A percentile compares a stretch with the other conserved stretches of the same genome.
Evolutionary conservation across 2,888 invertebrate genomes (phyloP).

Genomic region (Physocephala rufipes): DNA sequence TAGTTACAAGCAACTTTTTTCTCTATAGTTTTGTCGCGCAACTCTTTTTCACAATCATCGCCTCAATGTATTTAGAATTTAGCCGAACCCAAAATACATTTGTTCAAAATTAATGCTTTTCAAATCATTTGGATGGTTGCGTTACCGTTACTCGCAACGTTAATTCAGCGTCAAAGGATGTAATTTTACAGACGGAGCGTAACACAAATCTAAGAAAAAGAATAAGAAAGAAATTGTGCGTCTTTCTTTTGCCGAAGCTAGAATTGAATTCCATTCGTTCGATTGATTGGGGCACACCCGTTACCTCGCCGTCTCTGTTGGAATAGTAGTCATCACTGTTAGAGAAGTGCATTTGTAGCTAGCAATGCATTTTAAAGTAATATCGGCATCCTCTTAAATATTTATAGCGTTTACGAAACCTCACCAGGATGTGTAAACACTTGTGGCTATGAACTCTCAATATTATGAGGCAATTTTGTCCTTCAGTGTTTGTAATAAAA

Average conservation of each 20-base stretch:
- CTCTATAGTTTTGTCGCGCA: not conserved
- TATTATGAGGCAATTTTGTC: slow-evolving; percentile 39
- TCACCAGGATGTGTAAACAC: slow-evolving; percentile 57
- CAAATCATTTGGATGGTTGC: slow-evolving; percentile 12
- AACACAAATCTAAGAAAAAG: slow-evolving; percentile 3
- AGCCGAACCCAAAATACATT: slow-evolving; percentile 21
- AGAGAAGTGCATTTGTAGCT: too few species aligned
- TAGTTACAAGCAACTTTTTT: not conserved
- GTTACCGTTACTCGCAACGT: slow-evolving; percentile 17
- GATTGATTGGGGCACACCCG: not conserved
- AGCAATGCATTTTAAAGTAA: slow-evolving; percentile 24
- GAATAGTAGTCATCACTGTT: not conserved
- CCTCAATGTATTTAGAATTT: not conserved
- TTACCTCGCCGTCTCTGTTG: not conserved
- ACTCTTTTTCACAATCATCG: not conserved
- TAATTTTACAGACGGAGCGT: slow-evolving; percentile 16
- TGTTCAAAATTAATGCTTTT: slow-evolving; percentile 30
- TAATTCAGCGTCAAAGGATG: slow-evolving; percentile 30
- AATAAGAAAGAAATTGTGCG: slow-evolving; percentile 21
- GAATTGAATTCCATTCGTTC: not conserved
- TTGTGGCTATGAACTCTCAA: slow-evolving; percentile 63
- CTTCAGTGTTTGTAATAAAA: not conserved
- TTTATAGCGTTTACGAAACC: slow-evolving; percentile 12
- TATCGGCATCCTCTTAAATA: slow-evolving; percentile 11
- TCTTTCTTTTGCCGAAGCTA: slow-evolving; percentile 11